Conservation (phyloP, 1,140 invertebrate species). For the Nephila pilipes region DNA sequence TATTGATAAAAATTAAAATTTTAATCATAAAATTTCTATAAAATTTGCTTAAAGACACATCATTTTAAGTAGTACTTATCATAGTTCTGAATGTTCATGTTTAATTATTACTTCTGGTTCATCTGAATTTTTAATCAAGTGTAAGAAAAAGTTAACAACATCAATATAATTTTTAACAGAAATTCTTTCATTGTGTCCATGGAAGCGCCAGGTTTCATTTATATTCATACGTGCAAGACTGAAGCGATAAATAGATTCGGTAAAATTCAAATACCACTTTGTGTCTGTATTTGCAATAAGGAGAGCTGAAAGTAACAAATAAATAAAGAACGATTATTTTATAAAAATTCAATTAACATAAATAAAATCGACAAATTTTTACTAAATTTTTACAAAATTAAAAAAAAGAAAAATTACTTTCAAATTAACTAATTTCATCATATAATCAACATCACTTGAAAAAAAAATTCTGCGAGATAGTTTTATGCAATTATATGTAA, state of each 20-base stretch:
- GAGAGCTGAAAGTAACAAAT: conserved; percentile 79
- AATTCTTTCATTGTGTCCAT: conserved; percentile 84
- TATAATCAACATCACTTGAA: too few relatives aligned
- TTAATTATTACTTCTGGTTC: conserved; percentile 18
- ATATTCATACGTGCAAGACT: conserved; percentile 82
- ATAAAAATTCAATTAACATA: too few relatives aligned
- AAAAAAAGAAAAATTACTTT: too few relatives aligned
- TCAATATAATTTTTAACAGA: conserved; percentile 82
- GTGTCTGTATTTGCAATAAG: conserved; percentile 85
- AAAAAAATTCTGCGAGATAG: too few relatives aligned
- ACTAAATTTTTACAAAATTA: too few relatives aligned
- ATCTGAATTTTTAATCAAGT: conserved; percentile 83
- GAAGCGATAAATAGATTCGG: conserved; percentile 83
- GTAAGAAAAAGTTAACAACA: conserved; percentile 84
- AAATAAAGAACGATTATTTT: too few relatives aligned
- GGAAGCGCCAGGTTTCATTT: conserved; percentile 82
- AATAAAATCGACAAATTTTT: too few relatives aligned
- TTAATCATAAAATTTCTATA: too few relatives aligned
- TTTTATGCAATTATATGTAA: too few relatives aligned
- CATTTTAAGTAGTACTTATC: neutral
- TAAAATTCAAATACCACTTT: conserved; percentile 82
- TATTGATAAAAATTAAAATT: too few relatives aligned
- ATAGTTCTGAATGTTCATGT: conserved; percentile 74
- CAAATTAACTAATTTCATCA: too few relatives aligned
- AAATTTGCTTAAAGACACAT: too few relatives aligned